Conservation (phyloP, 2,113 vertebrate genomes). For the Protobothrops flavoviridis region DNA sequence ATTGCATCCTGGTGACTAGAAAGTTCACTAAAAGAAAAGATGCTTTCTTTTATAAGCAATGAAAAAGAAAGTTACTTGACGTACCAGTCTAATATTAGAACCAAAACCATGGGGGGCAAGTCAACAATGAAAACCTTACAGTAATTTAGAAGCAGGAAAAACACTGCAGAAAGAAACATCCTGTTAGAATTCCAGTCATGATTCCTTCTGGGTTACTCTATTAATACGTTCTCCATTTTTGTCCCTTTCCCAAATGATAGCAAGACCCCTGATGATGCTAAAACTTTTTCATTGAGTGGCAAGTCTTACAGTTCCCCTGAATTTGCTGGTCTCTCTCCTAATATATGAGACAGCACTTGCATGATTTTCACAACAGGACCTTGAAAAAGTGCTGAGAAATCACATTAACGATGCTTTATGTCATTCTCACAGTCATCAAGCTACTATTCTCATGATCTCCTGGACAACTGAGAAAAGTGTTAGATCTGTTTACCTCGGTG, state of each 20-base stretch:
- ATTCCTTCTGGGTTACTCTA: no score
- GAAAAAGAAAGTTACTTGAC: not conserved
- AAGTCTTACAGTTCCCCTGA: not conserved
- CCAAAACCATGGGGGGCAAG: not conserved
- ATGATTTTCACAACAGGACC: not conserved
- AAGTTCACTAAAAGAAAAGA: not conserved
- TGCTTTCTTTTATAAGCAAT: not conserved
- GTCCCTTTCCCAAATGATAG: not conserved
- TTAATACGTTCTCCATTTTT: not conserved
- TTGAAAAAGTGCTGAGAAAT: not conserved
- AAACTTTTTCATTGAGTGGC: not conserved
- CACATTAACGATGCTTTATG: not conserved
- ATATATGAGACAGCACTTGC: not conserved
- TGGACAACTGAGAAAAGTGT: not conserved
- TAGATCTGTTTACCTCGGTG: not conserved
- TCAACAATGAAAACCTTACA: not conserved
- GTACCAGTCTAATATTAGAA: not conserved
- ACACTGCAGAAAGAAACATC: not conserved
- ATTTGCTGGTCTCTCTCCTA: not conserved
- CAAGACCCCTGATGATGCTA: no score
- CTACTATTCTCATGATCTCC: not conserved
- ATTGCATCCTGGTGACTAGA: not conserved
- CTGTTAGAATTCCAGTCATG: not conserved
- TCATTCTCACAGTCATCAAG: not conserved
- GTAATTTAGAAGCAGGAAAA: not conserved